Conservation (phyloP, 1,140 invertebrate species). For the Heterodera carotae region DNA sequence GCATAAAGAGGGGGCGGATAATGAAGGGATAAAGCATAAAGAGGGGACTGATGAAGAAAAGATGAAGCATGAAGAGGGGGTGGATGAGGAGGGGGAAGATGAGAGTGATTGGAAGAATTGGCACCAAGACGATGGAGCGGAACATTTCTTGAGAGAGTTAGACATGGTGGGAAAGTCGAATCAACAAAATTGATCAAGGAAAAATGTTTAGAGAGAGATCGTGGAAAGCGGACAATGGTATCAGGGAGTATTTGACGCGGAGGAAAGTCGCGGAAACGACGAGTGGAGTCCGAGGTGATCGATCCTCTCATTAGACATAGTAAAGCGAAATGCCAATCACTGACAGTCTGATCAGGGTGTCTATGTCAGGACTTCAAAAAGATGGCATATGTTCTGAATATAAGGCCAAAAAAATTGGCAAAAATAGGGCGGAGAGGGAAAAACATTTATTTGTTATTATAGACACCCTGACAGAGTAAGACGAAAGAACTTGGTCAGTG, state of each 20-base stretch:
- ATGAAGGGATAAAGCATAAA: neutral
- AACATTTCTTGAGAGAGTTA: slow-evolving; percentile 38
- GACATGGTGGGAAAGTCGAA: slow-evolving; percentile 37
- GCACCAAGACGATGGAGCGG: too few relatives aligned
- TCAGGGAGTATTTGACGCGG: slow-evolving; percentile 47
- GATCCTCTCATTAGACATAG: too few relatives aligned
- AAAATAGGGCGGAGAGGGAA: too few relatives aligned
- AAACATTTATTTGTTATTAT: too few relatives aligned
- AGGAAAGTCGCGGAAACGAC: slow-evolving; percentile 1
- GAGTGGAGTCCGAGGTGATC: too few relatives aligned
- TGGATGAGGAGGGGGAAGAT: slow-evolving; percentile 36
- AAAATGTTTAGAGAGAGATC: slow-evolving; percentile 45
- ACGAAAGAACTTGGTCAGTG: too few relatives aligned
- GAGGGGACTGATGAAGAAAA: slow-evolving; percentile 6
- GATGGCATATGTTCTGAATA: too few relatives aligned
- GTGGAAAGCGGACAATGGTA: slow-evolving; percentile 48
- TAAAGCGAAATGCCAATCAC: too few relatives aligned
- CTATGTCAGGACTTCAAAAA: too few relatives aligned
- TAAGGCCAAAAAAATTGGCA: too few relatives aligned
- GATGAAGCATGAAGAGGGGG: neutral
- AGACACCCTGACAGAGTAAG: too few relatives aligned
- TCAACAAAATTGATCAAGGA: neutral
- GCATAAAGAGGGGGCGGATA: neutral
- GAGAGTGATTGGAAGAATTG: slow-evolving; percentile 14
- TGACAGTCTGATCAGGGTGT: too few relatives aligned